phyloP scores from a whole-genome alignment of 2,888 invertebrate species.

The Phania funesta region DNA sequence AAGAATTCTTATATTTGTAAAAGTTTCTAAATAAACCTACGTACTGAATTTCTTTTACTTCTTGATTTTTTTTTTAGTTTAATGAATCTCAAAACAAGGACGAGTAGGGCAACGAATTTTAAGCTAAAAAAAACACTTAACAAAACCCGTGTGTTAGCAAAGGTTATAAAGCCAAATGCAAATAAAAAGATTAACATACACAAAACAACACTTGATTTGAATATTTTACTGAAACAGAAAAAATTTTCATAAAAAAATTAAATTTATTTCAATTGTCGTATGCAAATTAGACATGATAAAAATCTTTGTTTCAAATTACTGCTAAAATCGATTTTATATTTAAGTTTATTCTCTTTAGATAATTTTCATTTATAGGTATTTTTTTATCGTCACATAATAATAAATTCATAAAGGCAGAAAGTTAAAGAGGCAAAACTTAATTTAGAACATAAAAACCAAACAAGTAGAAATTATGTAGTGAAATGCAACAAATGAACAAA shows the following conservation, averaged over 20 bases:
- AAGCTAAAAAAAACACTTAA: too few species aligned
- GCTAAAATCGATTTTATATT: constrained; percentile 36
- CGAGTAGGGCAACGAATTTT: too few species aligned
- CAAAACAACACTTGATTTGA: constrained; percentile 9
- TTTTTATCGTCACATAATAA: constrained; percentile 5
- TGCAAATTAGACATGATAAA: constrained; percentile 31
- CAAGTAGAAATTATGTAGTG: neutral
- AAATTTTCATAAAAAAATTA: neutral
- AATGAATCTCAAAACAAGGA: too few species aligned
- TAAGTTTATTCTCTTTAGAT: neutral
- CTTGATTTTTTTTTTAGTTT: too few species aligned
- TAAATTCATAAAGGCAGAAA: neutral
- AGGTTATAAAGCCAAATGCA: neutral
- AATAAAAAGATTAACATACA: neutral
- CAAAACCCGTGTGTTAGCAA: too few species aligned
- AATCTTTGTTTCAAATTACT: constrained; percentile 11
- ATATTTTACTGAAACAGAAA: constrained; percentile 7
- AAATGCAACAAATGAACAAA: constrained; percentile 50
- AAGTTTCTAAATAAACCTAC: too few species aligned
- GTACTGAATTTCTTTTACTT: too few species aligned
- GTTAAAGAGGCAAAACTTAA: too few species aligned
- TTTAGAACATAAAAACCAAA: neutral
- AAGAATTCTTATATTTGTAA: too few species aligned
- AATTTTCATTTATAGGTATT: neutral
- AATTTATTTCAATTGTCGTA: neutral